Evolutionary conservation across 2,113 vertebrate species (phyloP).

Genomic region (Muntiacus muntjak): DNA sequence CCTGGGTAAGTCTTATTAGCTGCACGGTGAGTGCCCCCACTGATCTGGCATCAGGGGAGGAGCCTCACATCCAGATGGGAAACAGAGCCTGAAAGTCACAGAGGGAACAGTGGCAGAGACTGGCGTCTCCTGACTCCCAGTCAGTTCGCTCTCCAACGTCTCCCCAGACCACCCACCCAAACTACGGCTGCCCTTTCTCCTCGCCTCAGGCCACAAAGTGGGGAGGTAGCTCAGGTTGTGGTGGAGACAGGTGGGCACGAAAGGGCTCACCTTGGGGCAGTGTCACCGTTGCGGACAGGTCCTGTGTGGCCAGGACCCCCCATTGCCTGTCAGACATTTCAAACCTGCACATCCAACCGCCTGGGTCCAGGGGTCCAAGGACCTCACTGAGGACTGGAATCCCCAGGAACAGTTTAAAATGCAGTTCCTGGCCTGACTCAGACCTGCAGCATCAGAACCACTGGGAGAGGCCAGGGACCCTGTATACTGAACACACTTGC

Average conservation of each 20-base stretch:
- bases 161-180: not conserved
- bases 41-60: not conserved
- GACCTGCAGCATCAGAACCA: not conserved
- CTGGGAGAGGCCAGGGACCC: not conserved
- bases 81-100: not conserved
- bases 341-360: not conserved
- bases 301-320: not conserved
- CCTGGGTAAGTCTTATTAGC: too few relatives aligned
- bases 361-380: not conserved
- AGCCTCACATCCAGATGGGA: not conserved
- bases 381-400: not conserved
- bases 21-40: not conserved
- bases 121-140: not conserved
- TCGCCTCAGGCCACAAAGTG: accelerated
- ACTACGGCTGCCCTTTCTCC: not conserved
- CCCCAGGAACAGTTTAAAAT: not conserved
- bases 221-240: not conserved
- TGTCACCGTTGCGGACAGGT: not conserved
- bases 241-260: not conserved
- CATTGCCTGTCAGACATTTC: not conserved
- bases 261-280: not conserved
- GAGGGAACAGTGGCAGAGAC: not conserved
- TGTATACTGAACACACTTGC: not conserved
- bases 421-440: not conserved
- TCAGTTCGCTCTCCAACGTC: not conserved